These are phyloP conservation scores for Melanerpes aurifrons DNA, from an alignment of 2,113 vertebrate species.

Conservation along the genomic window DNA sequence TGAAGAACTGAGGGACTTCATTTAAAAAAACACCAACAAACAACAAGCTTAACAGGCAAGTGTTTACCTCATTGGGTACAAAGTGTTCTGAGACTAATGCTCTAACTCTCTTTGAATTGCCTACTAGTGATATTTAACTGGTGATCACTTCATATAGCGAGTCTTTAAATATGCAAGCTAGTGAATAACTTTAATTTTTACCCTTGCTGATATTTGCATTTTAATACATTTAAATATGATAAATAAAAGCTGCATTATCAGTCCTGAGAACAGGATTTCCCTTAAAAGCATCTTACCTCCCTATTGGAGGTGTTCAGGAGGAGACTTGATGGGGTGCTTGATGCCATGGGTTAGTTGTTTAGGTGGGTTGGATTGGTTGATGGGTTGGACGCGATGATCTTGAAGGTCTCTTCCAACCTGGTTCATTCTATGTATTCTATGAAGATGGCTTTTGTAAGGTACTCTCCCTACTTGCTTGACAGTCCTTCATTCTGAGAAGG, in stretches of 20 bases:
- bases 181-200: neutral
- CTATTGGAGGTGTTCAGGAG: no score
- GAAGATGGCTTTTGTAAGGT: neutral
- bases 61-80: neutral
- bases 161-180: neutral
- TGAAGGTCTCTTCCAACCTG: no score
- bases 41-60: neutral
- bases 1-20: neutral
- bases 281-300: neutral
- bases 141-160: neutral
- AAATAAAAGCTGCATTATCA: neutral
- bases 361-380: no score
- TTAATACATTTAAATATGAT: neutral
- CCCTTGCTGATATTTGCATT: neutral
- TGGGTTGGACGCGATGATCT: no score
- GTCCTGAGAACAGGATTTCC: neutral
- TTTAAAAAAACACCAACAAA: neutral
- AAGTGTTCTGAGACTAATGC: neutral
- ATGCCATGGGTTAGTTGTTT: no score
- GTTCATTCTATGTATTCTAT: no score
- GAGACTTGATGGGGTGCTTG: no score
- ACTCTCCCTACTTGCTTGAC: neutral
- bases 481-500: neutral
- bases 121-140: neutral
- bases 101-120: neutral